Base-by-base conservation (phyloP, 2,888 invertebrate species). In the Mylabris sibirica region DNA sequence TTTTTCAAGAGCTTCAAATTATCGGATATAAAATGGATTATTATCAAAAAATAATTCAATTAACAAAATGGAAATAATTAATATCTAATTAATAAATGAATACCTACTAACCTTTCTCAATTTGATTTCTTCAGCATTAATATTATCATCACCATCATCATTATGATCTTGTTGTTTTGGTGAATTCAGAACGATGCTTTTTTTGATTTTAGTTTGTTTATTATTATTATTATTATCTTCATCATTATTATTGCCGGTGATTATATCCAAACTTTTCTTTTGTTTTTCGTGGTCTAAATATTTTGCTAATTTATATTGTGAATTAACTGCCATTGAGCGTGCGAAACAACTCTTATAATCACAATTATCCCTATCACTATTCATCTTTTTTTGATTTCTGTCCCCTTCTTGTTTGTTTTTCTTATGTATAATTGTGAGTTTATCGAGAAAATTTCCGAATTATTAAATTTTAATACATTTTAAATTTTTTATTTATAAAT, bases 331-430 rank as follows among this genome's bases (percentile, higher is more conserved):
- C 75, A 84, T 78, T 22, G 84, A 83, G 59, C 84, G 81, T 44
- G 84, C 84, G 68, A 84, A 84, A 78, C 81, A 83, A 78, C 84
- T 84, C 73, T 84, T 84, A 74, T 79, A 84, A 73, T 77, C 78
- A 63, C 76, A 75, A 70, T 53, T 24, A 14, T 53, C 20, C 24
- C 77, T 75, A 66, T 78, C 79, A 74, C 74, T 79, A 65, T 74
- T 72, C 79, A 79, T 79, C 64, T n/a, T 64, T 77, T 34, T 62
- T 41, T 3, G 6, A 20, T 49, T 8, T 11, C 20, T 49, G 8
- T 22, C 9, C 20, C 20, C 9, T 49, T 17, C 14, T n/a, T 9
- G 44, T n/a, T 44, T 44, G n/a, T n/a, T 38, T 3, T 3, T 44
- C 12, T 44, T n/a, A 44, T 44, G 1, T 6, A 12, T 44, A n/a